These are phyloP conservation scores for Apamea sordens DNA, from an alignment of 2,888 invertebrate genomes.

Conservation along the genomic window DNA sequence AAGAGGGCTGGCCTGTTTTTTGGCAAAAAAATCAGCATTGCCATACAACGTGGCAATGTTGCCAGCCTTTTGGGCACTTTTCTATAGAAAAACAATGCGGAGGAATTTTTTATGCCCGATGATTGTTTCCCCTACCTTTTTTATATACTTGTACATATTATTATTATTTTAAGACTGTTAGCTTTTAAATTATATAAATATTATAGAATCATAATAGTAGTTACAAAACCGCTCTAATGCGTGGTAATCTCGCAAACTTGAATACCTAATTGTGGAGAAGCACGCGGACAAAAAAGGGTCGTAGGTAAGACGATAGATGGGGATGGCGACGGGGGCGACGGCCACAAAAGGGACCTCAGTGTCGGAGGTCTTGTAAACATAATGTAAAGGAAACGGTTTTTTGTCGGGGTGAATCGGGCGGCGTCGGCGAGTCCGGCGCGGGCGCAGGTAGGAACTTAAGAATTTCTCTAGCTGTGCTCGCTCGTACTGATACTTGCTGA, in stretches of 20 bases:
- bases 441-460: constrained; percentile 81
- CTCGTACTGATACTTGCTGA: constrained; percentile 75
- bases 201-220: neutral
- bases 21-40: too few species aligned
- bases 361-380: constrained; percentile 89
- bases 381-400: constrained; percentile 87
- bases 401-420: constrained; percentile 76
- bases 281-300: constrained; percentile 86
- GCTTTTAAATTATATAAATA: too few species aligned
- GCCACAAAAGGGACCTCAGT: constrained; percentile 83
- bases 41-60: too few species aligned
- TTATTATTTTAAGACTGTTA: too few species aligned
- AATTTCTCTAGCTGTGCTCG: constrained; percentile 72
- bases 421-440: constrained; percentile 76
- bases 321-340: constrained; percentile 71
- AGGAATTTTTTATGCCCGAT: too few species aligned
- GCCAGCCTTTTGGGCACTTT: too few species aligned
- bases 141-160: too few species aligned
- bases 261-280: constrained; percentile 74
- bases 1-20: too few species aligned
- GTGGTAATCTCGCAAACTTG: constrained; percentile 69
- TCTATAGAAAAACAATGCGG: too few species aligned
- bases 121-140: too few species aligned
- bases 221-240: constrained; percentile 63
- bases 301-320: constrained; percentile 73